Evolutionary conservation across 2,888 invertebrate genomes (phyloP), one percentile per base, ranked within the genome.

Genomic region (Unio delphinus): DNA sequence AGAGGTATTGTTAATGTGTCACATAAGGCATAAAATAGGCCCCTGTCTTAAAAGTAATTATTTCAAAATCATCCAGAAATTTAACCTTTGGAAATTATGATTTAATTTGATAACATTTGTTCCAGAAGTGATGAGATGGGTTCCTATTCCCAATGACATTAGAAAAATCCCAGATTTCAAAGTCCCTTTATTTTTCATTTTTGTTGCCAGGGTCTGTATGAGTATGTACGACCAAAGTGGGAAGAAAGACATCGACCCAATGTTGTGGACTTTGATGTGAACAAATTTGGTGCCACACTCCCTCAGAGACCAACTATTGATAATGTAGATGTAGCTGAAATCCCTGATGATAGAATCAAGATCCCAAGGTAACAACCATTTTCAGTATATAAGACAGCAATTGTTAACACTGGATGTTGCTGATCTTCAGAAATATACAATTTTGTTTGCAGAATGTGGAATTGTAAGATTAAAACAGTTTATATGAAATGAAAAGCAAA

Each of bases 171-270:
- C 45, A 11, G 45, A 45, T 45, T 45, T 45, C 8, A 45, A 45
- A 11, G 45, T 45, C 45, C 11, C 45, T 11, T 45, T 2, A 45
- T 63, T 55, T 63, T 55, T 11, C 59, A 26, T 28, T 57, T 64
- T 66, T 11, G 30, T 6, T 73, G 66, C 20, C 69, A 89, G 89
- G 89, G 89, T 61, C 72, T 89, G 70, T 88, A 76, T 80, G 89
- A 89, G 79, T 89, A 88, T 82, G 86, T 84, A 3, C 75, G 81
- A 45, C 89, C 89, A 15, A 63, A 81, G 8, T 89, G 88, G 88
- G 83, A 87, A 73, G 73, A 82, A 7, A 68, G 83, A 63, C 77
- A 81, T 4, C 72, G 76, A 18, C 81, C 83, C 20, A 72, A 66
- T 17, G 67, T 69, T 55, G 75, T 80, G 11, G 80, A 84, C 57